phyloP scores from a whole-genome alignment of 2,113 vertebrate genomes.

The Hystrix cristata region DNA sequence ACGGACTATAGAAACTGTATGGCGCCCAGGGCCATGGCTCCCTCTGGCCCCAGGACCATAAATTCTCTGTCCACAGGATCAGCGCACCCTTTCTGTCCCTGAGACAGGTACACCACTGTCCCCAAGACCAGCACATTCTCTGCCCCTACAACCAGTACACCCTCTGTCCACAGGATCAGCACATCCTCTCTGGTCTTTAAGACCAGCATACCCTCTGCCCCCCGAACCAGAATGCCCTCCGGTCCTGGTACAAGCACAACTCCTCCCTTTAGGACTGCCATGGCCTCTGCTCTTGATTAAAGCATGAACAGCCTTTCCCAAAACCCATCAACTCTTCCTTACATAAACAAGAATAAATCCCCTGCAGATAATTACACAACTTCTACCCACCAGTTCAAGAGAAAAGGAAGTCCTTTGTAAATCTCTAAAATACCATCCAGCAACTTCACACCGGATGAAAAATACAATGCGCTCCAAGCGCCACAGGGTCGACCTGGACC shows the following conservation, averaged over 20 bases:
- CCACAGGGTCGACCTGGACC: background rate
- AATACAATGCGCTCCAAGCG: background rate
- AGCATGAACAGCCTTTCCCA: background rate
- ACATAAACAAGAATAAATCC: conserved; percentile 26
- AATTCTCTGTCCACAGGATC: background rate
- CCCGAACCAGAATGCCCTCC: background rate
- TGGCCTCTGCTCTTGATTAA: background rate
- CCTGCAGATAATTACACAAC: background rate
- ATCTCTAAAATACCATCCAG: background rate
- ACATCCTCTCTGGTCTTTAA: background rate
- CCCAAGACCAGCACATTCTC: background rate
- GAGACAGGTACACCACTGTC: background rate
- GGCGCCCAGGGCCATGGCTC: background rate
- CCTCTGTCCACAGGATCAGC: background rate
- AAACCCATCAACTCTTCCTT: background rate
- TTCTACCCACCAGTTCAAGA: background rate
- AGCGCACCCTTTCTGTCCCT: background rate
- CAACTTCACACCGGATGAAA: background rate
- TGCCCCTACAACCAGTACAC: background rate
- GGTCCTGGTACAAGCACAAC: background rate
- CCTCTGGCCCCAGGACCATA: background rate
- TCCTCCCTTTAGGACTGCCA: background rate
- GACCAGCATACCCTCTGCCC: background rate
- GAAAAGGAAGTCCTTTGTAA: conserved; percentile 12
- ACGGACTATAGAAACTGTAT: background rate